Base-by-base conservation (phyloP, 2,888 invertebrate genomes). In the Trachelus stipa region DNA sequence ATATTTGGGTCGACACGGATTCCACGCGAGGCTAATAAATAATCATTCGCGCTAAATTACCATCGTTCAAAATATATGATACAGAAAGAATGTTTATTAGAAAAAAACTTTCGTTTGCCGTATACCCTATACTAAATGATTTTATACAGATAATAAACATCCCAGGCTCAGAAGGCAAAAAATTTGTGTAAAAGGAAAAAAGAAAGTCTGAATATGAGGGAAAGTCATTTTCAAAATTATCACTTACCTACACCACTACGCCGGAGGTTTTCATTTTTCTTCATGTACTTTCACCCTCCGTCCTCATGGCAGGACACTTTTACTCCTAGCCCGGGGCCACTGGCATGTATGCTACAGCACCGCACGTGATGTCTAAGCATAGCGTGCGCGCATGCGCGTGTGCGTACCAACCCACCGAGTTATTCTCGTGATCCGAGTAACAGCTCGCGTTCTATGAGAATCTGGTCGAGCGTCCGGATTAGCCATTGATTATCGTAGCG, bases 1-100 rank as follows among this genome's bases (percentile, higher is more conserved):
- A 84, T 84, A 87, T 86, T 86, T 84, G 81, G 86, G 86, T 86
- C 85, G 82, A 71, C 71, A 30, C 71, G 71, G 71, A 71, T 71
- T 33, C 34, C 31, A 33, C 30, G 2, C 31, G 31, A 11, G 11
- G 12, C 71, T 31, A 34, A 30, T 34, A 31, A 71, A 71, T 34
- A 31, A 9, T 34, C 71, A 12, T 6, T 0, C 23, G 6, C 6
- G 15, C 23, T 71, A 11, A 11, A 71, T 71, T 23, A 6, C 6
- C 23, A 71, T 71, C 71, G 12, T 34, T 71, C 31, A 15, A 11
- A 71, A 71, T 33, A 33, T 33, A 71, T 9, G 71, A 71, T 71
- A 6, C 15, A 0, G 6, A 15, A 40, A 1, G 15, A 40, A 40
- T 40, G 15, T 40, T 40, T 15, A 15, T 40, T 40, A 1, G 6